Base-by-base conservation (phyloP, 2,888 invertebrate species). In the Liodrosophila aerea region DNA sequence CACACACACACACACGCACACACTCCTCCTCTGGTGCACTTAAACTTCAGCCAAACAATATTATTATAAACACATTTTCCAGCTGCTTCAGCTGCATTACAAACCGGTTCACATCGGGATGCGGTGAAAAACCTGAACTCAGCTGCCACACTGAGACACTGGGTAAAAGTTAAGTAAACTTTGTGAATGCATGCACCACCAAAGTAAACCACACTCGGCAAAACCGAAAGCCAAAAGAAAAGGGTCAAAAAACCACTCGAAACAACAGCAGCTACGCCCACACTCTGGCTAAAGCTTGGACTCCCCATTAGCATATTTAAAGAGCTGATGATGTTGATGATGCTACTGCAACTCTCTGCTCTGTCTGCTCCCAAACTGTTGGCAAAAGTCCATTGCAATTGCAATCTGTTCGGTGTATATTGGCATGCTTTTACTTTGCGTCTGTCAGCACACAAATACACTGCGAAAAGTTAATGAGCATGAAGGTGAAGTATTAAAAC, bases 41-140 rank as follows among this genome's bases (percentile, higher is more conserved):
- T 75, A 54, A 63, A 57, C 58, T 78, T 58, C 59, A 56, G 33
- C 7, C 58, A 63, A 57, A 63, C 57, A 69, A 62, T 64, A 66
- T 73, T 74, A 72, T 72, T 76, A 67, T 75, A 81, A 73, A 64
- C 59, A 70, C 62, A 73, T 82, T 82, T 81, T 62, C 64, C 73
- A 82, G 69, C 73, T 73, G 78, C 63, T 51, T 39, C 40, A 2
- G 22, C 43, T 43, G 43, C 12, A 22, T 22, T 45, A 45, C 30
- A 59, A 82, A 82, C 77, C 83, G 83, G 83, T 78, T 70, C 47
- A 37, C 39, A 18, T n/a, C 12, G 18, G 39, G 37, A 22, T 47
- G 13, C 11, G 2, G 1, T 46, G 16, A 46, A 15, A 29, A 45
- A 34, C 22, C 44, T 61, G 73, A 68, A 57, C 76, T 54, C 71